Evolutionary conservation across 2,113 vertebrate species (phyloP).

Genomic region (Esox niger): DNA sequence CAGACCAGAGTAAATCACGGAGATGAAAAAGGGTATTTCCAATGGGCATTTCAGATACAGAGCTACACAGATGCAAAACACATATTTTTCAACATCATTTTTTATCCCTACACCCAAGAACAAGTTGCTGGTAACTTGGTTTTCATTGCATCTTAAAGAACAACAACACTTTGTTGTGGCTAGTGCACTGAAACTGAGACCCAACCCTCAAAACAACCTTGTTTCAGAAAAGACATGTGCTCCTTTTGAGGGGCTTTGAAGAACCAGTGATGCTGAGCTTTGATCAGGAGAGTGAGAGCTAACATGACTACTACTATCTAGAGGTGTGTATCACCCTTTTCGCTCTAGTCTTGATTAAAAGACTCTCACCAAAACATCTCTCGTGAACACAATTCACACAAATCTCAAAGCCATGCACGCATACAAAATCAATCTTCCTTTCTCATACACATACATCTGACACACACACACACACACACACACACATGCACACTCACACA

Average conservation of each 20-base stretch:
- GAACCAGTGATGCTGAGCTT: constrained; percentile 12
- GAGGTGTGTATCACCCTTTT: background rate
- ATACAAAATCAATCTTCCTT: constrained; percentile 33
- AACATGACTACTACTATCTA: background rate
- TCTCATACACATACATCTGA: constrained; percentile 20
- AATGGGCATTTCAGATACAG: background rate
- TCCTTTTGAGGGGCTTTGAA: constrained; percentile 28
- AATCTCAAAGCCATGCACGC: background rate
- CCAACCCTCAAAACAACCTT: constrained; percentile 8
- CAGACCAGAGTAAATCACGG: constrained; percentile 31
- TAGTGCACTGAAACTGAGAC: background rate
- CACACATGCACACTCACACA: constrained; percentile 26
- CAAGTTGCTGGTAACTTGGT: background rate
- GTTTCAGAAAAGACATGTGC: constrained; percentile 14
- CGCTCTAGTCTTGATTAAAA: background rate
- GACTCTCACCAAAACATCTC: constrained; percentile 9
- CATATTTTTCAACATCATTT: background rate
- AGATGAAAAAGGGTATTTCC: background rate
- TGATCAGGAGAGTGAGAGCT: background rate
- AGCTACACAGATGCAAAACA: background rate
- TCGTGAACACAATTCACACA: background rate
- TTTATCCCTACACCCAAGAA: background rate
- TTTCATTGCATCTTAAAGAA: background rate
- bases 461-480: constrained; percentile 30
- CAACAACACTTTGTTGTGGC: background rate